phyloP scores from a whole-genome alignment of 37 sponge, comb jelly and placozoan species.

The Mnemiopsis leidyi region DNA sequence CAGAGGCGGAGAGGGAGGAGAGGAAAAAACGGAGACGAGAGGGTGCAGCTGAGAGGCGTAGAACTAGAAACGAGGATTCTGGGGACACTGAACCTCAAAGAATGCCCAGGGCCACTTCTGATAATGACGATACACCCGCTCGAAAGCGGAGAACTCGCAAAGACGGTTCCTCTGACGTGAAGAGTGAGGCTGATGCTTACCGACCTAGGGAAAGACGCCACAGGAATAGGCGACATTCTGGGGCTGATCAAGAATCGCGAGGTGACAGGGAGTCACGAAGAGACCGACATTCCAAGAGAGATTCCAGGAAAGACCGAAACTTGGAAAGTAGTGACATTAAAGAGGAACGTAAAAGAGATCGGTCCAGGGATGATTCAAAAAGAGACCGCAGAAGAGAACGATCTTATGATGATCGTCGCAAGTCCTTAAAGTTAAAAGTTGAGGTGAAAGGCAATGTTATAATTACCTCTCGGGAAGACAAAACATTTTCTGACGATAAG shows the following conservation, averaged over 20 bases:
- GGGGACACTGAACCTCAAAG: not conserved
- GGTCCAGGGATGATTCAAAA: not conserved
- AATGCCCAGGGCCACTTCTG: not conserved
- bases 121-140: not conserved
- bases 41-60: not conserved
- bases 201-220: not conserved
- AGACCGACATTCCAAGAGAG: not conserved
- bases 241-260: no score
- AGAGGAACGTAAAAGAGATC: not conserved
- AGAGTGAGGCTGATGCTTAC: not conserved
- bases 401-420: not conserved
- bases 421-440: not conserved
- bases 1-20: constrained; percentile 3
- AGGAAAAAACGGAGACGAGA: not conserved
- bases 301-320: not conserved
- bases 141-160: not conserved
- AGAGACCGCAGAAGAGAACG: not conserved
- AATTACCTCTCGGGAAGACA: not conserved
- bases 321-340: not conserved
- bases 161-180: not conserved
- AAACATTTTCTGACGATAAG: not conserved
- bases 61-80: not conserved
- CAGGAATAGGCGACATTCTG: not conserved
- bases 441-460: not conserved
- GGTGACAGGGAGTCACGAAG: not conserved